These are phyloP conservation scores for Rhamnusium bicolor DNA, from an alignment of 2,888 invertebrate species.

Conservation along the genomic window DNA sequence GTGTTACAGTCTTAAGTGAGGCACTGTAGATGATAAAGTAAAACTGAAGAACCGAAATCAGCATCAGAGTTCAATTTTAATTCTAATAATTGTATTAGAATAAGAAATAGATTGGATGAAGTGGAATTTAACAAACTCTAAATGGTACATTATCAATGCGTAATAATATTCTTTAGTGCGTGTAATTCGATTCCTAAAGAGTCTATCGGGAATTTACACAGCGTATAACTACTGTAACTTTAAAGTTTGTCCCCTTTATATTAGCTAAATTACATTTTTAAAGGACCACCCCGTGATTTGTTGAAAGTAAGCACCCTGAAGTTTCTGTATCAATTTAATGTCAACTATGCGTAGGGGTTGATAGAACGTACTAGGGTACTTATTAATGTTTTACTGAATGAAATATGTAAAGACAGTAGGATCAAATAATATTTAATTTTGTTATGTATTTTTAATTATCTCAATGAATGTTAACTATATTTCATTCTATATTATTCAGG, in stretches of 20 bases:
- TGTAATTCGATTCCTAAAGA: neutral
- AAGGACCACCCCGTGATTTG: neutral
- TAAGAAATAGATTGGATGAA: neutral
- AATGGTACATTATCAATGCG: neutral
- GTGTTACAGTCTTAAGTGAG: no score
- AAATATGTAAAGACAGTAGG: no score
- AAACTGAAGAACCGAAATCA: no score
- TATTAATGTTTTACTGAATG: no score
- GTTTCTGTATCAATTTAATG: no score
- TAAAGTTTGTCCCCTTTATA: neutral
- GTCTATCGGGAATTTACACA: neutral
- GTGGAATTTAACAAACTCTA: neutral
- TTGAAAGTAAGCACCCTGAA: neutral
- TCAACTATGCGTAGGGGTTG: no score
- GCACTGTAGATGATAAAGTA: no score
- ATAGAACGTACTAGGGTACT: no score
- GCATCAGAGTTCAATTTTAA: neutral
- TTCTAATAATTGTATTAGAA: neutral
- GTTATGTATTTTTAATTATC: no score
- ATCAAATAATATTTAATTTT: no score
- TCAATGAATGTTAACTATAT: no score
- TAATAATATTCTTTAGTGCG: neutral
- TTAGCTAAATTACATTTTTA: neutral
- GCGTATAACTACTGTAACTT: neutral
- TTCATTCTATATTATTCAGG: no score